Conservation (phyloP, 2,888 invertebrate species). For the Zygaena filipendulae region DNA sequence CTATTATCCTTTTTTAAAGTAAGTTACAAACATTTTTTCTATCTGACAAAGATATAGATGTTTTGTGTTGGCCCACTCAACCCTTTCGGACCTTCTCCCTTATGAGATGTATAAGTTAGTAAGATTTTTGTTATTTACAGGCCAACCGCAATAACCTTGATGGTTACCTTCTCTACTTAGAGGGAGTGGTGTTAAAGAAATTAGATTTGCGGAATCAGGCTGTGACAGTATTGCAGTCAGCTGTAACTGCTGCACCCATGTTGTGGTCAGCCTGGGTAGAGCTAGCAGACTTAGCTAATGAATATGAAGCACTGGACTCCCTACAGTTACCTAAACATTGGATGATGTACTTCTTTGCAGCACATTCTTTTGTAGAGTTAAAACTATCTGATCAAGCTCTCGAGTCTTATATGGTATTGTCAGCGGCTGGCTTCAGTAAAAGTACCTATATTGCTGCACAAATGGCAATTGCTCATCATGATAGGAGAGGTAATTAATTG, state of each 20-base stretch:
- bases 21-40: too few relatives aligned
- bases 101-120: too few relatives aligned
- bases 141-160: constrained; percentile 77
- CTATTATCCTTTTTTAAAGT: constrained; percentile 57
- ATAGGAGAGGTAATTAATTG: constrained; percentile 85
- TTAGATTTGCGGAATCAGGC: constrained; percentile 84
- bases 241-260: constrained; percentile 82
- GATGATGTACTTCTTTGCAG: constrained; percentile 94
- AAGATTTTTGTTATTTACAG: constrained; percentile 24
- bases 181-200: constrained; percentile 91
- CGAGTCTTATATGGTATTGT: constrained; percentile 81
- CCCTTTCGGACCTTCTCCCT: too few relatives aligned
- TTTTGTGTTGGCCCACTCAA: too few relatives aligned
- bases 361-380: constrained; percentile 89
- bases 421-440: constrained; percentile 83
- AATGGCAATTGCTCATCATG: constrained; percentile 93
- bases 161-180: constrained; percentile 88
- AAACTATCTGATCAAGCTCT: constrained; percentile 91
- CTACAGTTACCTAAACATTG: constrained; percentile 86
- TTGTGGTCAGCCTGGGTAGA: constrained; percentile 98
- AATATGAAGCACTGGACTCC: constrained; percentile 78
- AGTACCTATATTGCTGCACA: constrained; percentile 92
- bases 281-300: constrained; percentile 84
- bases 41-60: too few relatives aligned
- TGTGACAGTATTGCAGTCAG: constrained; percentile 79